These are phyloP conservation scores for Tipula confusa DNA, from an alignment of 2,888 invertebrate species.

Conservation along the genomic window DNA sequence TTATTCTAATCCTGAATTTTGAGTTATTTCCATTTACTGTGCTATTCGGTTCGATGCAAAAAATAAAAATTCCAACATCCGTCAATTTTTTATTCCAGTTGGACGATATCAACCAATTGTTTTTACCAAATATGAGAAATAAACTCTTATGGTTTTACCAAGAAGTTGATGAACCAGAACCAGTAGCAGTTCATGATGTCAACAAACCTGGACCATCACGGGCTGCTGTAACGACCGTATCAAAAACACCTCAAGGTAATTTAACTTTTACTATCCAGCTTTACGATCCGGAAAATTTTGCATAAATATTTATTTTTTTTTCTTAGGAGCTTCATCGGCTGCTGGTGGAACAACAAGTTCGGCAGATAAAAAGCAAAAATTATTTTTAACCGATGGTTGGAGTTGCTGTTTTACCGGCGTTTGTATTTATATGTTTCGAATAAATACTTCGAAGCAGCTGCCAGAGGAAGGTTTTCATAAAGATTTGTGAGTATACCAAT, in stretches of 20 bases:
- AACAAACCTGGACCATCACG: slow-evolving; percentile 53
- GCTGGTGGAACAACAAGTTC: slow-evolving; percentile 37
- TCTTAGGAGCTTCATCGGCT: slow-evolving; percentile 47
- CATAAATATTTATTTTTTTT: background rate
- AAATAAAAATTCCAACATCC: background rate
- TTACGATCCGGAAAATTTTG: background rate
- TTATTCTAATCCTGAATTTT: too few relatives aligned
- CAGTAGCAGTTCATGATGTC: slow-evolving; percentile 44
- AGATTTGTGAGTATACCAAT: slow-evolving; percentile 56
- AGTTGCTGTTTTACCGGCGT: slow-evolving; percentile 74
- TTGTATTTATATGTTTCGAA: slow-evolving; percentile 80
- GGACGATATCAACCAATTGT: slow-evolving; percentile 83
- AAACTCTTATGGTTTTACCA: slow-evolving; percentile 87
- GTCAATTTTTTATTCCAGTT: slow-evolving; percentile 52
- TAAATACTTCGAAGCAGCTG: slow-evolving; percentile 76
- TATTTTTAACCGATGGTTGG: slow-evolving; percentile 83
- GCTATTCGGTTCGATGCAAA: too few relatives aligned
- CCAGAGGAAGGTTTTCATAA: slow-evolving; percentile 93
- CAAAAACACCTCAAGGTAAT: slow-evolving; percentile 49
- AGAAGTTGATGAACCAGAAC: slow-evolving; percentile 69
- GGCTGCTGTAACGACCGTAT: slow-evolving; percentile 51
- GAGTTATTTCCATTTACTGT: too few relatives aligned
- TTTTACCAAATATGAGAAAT: slow-evolving; percentile 77
- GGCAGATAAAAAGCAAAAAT: slow-evolving; percentile 60
- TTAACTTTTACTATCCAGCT: background rate